Evolutionary conservation across 2,113 vertebrate species (phyloP).

Genomic region (Eleginops maclovinus): DNA sequence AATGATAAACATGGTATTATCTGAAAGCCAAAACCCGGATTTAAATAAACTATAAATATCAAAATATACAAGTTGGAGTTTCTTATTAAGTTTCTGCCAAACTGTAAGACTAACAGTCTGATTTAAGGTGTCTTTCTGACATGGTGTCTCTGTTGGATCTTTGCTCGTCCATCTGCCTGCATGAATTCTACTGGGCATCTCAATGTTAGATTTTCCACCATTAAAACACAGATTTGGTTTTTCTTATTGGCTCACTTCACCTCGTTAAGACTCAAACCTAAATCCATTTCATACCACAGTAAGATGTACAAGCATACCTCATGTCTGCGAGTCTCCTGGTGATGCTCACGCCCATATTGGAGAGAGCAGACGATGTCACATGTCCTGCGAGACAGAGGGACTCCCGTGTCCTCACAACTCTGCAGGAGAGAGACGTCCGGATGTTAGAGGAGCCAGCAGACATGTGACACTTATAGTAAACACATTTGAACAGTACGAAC

Average conservation of each 20-base stretch:
- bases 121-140: background rate
- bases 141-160: background rate
- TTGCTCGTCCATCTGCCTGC: conserved; percentile 9
- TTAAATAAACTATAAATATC: too few relatives aligned
- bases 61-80: too few relatives aligned
- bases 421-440: too few relatives aligned
- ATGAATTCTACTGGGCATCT: background rate
- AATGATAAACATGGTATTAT: background rate
- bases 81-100: too few relatives aligned
- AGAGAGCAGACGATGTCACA: conserved; percentile 91
- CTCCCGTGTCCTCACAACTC: conserved; percentile 95
- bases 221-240: background rate
- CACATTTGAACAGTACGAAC: too few relatives aligned
- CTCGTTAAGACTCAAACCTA: background rate
- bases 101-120: too few relatives aligned
- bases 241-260: background rate
- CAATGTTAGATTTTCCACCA: background rate
- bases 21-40: background rate
- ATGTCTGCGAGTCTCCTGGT: conserved; percentile 92
- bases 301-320: conserved; percentile 83
- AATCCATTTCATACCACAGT: background rate
- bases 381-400: conserved; percentile 92
- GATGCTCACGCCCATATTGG: conserved; percentile 89
- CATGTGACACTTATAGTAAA: background rate
- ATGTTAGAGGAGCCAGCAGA: too few relatives aligned